Conservation (phyloP, 2,113 vertebrate genomes). For the Prochilodus magdalenae region DNA sequence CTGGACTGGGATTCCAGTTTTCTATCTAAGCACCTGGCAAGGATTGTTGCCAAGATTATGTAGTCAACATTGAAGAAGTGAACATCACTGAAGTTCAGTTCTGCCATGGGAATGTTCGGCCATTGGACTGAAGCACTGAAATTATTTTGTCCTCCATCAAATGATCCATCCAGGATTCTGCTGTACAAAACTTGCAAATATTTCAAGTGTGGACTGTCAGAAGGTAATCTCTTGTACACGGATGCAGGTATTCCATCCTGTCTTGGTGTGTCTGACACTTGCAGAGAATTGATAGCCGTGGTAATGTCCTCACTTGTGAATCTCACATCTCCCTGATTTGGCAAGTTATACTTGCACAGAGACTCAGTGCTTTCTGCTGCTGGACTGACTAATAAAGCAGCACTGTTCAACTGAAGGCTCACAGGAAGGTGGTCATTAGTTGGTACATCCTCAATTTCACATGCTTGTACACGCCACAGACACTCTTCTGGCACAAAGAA, state of each 20-base stretch:
- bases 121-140: not conserved
- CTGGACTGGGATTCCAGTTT: not conserved
- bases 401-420: not conserved
- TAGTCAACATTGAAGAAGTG: slow-evolving; percentile 27
- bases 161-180: not conserved
- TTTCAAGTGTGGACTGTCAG: not conserved
- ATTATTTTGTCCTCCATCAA: not conserved
- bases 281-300: not conserved
- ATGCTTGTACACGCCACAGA: not conserved
- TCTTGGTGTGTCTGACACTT: not conserved
- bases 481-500: slow-evolving; percentile 17
- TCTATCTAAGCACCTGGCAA: not conserved
- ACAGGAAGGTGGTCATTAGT: not conserved
- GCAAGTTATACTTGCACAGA: not conserved
- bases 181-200: not conserved
- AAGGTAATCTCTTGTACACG: not conserved
- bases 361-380: not conserved
- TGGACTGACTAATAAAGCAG: not conserved
- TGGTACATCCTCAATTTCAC: not conserved
- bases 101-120: not conserved
- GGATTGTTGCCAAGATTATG: slow-evolving; percentile 18
- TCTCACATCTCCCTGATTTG: not conserved
- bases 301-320: not conserved
- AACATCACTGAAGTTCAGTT: too few species aligned
- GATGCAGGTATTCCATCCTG: not conserved